Evolutionary conservation across 53 echinoderm and acorn worm species (phyloP).

Genomic region (Pentamera pediparva): DNA sequence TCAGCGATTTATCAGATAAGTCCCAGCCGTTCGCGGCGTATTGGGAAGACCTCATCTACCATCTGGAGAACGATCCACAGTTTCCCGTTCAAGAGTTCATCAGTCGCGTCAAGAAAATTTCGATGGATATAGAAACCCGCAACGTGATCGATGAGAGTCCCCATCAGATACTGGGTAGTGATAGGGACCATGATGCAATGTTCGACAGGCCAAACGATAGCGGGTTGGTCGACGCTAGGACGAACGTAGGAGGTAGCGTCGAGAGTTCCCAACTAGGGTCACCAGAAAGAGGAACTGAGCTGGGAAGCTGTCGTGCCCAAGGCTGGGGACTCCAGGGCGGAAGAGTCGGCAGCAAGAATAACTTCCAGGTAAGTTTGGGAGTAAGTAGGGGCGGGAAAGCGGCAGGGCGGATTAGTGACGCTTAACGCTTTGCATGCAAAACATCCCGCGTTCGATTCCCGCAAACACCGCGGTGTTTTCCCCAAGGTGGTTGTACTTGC

Average conservation of each 20-base stretch:
- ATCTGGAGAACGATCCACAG: slow-evolving; percentile 75
- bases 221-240: not conserved
- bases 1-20: not conserved
- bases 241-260: not conserved
- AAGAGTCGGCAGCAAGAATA: slow-evolving; percentile 78
- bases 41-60: slow-evolving; percentile 25
- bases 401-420: too few relatives aligned
- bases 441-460: too few relatives aligned
- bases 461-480: too few relatives aligned
- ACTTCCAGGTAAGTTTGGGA: slow-evolving; percentile 79
- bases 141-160: not conserved
- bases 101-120: slow-evolving; percentile 22
- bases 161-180: not conserved
- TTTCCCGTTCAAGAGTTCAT: slow-evolving; percentile 81
- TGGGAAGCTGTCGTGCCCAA: slow-evolving; percentile 62
- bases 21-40: slow-evolving; percentile 13
- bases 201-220: not conserved
- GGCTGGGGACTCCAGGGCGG: slow-evolving; percentile 72
- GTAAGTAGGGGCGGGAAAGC: not conserved
- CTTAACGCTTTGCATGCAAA: too few relatives aligned
- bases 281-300: not conserved
- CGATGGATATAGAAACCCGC: slow-evolving; percentile 1
- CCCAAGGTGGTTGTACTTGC: too few relatives aligned
- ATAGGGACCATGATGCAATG: not conserved
- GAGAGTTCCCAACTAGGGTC: not conserved